phyloP scores from a whole-genome alignment of 2,888 invertebrate genomes.

The Hyposoter didymator region DNA sequence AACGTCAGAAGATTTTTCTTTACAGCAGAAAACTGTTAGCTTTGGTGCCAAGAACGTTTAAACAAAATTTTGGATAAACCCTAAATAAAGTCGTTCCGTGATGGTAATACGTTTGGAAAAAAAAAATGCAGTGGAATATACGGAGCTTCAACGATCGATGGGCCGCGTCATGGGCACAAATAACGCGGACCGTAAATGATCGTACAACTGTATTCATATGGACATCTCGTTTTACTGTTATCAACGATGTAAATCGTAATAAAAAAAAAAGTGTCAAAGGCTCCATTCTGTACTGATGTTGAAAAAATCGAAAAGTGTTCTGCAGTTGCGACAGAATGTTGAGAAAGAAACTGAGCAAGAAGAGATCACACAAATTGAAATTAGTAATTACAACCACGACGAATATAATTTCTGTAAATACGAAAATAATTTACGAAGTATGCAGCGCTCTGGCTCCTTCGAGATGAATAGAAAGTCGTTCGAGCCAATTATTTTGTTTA shows the following conservation, averaged over 20 bases:
- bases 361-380: not conserved
- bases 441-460: not conserved
- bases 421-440: not conserved
- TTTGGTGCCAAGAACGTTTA: too few species aligned
- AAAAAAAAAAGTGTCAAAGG: not conserved
- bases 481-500: not conserved
- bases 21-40: too few species aligned
- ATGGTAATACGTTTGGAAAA: too few species aligned
- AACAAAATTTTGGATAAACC: too few species aligned
- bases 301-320: not conserved
- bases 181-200: slow-evolving; percentile 6
- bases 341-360: not conserved
- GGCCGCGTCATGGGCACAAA: slow-evolving; percentile 11
- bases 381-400: not conserved
- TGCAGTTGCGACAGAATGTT: not conserved
- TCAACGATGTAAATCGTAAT: slow-evolving; percentile 3
- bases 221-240: slow-evolving; percentile 26
- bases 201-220: slow-evolving; percentile 18
- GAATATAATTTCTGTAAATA: not conserved
- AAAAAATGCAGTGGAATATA: slow-evolving; percentile 11
- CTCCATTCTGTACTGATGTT: not conserved
- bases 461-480: not conserved
- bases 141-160: not conserved
- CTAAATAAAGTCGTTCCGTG: too few species aligned
- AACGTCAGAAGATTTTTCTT: too few species aligned